Conservation (phyloP, 2,797 vertebrate genomes). For the Dermochelys coriacea region DNA sequence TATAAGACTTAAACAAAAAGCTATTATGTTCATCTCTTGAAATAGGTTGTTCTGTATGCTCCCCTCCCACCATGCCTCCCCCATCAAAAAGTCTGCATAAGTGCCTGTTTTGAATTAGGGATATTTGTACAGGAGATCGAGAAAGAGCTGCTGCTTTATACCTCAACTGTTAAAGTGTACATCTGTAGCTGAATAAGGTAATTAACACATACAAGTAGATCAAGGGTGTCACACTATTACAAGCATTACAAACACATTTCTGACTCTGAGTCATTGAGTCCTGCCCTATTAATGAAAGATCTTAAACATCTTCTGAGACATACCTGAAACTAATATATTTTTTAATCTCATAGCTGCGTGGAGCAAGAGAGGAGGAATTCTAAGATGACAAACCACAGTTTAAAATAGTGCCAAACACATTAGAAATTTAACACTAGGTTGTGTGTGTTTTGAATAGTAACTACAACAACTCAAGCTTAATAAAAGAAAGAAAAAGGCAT, state of each 20-base stretch:
- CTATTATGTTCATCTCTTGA: neutral
- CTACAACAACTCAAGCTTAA: fast-evolving
- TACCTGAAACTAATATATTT: conserved; percentile 44
- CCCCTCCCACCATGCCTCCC: neutral
- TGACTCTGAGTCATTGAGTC: conserved; percentile 63
- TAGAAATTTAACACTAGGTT: neutral
- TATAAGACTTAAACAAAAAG: neutral
- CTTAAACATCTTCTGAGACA: conserved; percentile 39
- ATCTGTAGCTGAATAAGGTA: fast-evolving
- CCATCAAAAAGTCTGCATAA: neutral
- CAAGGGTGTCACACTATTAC: neutral
- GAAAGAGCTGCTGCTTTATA: neutral
- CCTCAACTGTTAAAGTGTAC: neutral
- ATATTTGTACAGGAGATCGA: neutral
- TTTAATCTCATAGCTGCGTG: neutral
- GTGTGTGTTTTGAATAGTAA: neutral
- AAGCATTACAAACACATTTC: conserved; percentile 32
- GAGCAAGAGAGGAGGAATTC: neutral
- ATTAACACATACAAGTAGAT: neutral
- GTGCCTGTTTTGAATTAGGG: neutral
- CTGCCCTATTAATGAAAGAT: conserved; percentile 75
- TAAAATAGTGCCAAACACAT: neutral
- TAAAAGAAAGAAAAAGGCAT: neutral
- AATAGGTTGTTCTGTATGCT: neutral
- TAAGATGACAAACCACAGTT: neutral